Evolutionary conservation across 2,797 vertebrate genomes (phyloP).

Genomic region (Sebastes itinus): DNA sequence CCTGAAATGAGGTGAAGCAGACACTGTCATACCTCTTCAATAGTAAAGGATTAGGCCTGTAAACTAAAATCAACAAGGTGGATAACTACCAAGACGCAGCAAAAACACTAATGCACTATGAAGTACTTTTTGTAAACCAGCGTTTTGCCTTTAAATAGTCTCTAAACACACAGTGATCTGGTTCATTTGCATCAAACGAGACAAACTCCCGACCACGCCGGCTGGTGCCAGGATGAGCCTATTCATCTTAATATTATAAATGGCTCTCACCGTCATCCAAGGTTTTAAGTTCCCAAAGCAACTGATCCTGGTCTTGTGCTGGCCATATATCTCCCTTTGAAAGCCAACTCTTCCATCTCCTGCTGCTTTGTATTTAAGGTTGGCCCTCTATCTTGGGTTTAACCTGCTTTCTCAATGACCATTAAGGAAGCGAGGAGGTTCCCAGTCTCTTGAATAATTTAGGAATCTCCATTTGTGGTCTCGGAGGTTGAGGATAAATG

Average conservation of each 20-base stretch:
- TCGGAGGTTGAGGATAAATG: conserved; percentile 48
- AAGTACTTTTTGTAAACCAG: background rate
- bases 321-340: conserved; percentile 76
- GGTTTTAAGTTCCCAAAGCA: conserved; percentile 85
- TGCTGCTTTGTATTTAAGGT: conserved; percentile 80
- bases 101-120: background rate
- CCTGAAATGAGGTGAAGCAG: conserved; percentile 71
- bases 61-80: conserved; percentile 70
- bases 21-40: conserved; percentile 59
- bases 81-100: conserved; percentile 57
- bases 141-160: conserved; percentile 35
- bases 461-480: conserved; percentile 61
- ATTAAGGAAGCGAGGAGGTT: conserved; percentile 36
- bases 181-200: conserved; percentile 78
- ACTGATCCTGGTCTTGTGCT: conserved; percentile 75
- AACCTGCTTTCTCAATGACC: conserved; percentile 54
- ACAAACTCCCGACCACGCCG: conserved; percentile 67
- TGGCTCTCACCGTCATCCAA: conserved; percentile 78
- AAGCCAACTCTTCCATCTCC: conserved; percentile 71
- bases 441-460: conserved; percentile 44
- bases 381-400: conserved; percentile 73
- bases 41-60: conserved; percentile 65
- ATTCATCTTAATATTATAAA: conserved; percentile 83
- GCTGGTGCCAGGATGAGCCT: conserved; percentile 60
- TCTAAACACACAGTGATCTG: conserved; percentile 51